Evolutionary conservation across 2,113 vertebrate genomes (phyloP).

Genomic region (Charina bottae): DNA sequence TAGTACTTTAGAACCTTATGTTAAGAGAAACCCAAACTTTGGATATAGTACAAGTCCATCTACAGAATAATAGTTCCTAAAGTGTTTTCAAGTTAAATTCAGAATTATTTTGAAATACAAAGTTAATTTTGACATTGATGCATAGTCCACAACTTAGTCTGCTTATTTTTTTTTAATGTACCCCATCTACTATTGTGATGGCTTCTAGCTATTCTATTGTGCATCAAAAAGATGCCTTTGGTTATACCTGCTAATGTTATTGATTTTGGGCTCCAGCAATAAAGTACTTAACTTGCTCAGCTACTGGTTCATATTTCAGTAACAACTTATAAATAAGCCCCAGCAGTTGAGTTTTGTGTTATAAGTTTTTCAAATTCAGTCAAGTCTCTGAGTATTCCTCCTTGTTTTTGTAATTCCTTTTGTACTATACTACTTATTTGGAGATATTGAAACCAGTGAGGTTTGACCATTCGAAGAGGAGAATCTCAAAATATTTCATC

Average conservation of each 20-base stretch:
- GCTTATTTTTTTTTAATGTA: not conserved
- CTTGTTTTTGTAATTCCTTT: not conserved
- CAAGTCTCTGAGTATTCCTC: not conserved
- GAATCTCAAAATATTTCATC: not conserved
- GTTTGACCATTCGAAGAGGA: not conserved
- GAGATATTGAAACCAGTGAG: not conserved
- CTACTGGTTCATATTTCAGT: not conserved
- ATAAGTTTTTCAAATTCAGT: not conserved
- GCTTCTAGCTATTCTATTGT: not conserved
- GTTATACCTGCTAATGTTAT: not conserved
- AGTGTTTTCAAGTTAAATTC: not conserved
- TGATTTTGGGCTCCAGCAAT: not conserved
- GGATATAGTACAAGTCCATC: not conserved
- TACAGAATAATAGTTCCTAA: not conserved
- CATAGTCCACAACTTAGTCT: not conserved
- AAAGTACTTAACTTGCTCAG: not conserved
- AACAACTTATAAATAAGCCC: not conserved
- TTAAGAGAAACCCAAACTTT: not conserved
- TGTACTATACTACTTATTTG: not conserved
- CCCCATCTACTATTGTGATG: not conserved
- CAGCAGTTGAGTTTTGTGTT: not conserved
- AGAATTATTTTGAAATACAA: not conserved
- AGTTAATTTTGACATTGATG: not conserved
- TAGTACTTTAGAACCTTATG: not conserved
- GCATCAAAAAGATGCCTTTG: not conserved